A percentile compares a stretch with the other conserved stretches of the same genome.
These are phyloP conservation scores for Muschampia plurimacula DNA, from an alignment of 2,888 invertebrate species.

Conservation along the genomic window DNA sequence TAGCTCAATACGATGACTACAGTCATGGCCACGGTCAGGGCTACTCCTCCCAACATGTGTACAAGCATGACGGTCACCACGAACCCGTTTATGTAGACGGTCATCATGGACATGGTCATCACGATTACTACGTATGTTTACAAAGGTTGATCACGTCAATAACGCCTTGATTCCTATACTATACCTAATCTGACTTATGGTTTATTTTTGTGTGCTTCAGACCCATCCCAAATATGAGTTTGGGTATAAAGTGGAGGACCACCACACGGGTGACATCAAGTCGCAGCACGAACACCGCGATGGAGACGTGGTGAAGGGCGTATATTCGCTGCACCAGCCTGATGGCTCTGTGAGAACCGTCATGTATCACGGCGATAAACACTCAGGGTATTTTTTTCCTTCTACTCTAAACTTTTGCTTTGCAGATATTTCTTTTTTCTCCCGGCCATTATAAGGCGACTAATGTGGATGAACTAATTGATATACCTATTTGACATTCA, in stretches of 20 bases:
- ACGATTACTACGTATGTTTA: constrained; percentile 46
- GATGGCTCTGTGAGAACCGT: constrained; percentile 78
- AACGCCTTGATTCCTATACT: too few relatives aligned
- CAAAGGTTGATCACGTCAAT: not conserved
- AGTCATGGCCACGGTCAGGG: constrained; percentile 50
- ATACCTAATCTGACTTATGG: too few relatives aligned
- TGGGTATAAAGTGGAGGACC: constrained; percentile 55
- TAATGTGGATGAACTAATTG: too few relatives aligned
- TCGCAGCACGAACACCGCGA: constrained; percentile 75
- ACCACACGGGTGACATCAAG: constrained; percentile 61
- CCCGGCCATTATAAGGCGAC: too few relatives aligned
- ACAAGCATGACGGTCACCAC: constrained; percentile 40
- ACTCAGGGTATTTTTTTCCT: constrained; percentile 54
- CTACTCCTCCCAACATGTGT: constrained; percentile 69
- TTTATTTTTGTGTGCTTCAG: constrained; percentile 20
- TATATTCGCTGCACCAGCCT: constrained; percentile 79
- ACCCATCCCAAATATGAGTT: constrained; percentile 54
- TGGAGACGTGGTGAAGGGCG: constrained; percentile 71
- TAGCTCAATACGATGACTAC: constrained; percentile 43
- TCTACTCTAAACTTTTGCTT: too few relatives aligned
- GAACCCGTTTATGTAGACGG: constrained; percentile 52
- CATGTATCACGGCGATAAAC: constrained; percentile 76
- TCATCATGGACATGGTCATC: constrained; percentile 53
- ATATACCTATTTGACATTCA: too few relatives aligned
- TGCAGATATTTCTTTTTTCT: too few relatives aligned